Evolutionary conservation across 2,888 invertebrate species (phyloP).

Genomic region (Sesamia inferens): DNA sequence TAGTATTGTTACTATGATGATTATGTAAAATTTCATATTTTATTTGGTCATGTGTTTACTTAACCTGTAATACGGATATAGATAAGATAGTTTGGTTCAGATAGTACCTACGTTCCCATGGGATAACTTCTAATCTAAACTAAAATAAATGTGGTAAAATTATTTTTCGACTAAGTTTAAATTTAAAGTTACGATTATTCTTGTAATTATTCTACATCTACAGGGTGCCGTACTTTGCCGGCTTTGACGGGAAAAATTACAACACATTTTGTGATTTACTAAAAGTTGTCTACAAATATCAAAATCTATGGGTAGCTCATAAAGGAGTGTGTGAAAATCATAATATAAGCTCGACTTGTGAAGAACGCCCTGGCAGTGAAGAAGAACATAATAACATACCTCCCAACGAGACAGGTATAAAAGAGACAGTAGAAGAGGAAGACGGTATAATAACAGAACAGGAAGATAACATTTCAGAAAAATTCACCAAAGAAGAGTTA

Average conservation of each 20-base stretch:
- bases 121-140: no score
- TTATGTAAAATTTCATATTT: no score
- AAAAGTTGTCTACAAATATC: conserved; percentile 1
- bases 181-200: conserved; percentile 13
- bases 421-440: neutral
- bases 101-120: no score
- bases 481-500: neutral
- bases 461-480: neutral
- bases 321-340: conserved; percentile 30
- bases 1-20: no score
- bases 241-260: conserved; percentile 25
- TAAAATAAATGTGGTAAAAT: neutral
- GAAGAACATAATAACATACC: neutral
- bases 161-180: neutral
- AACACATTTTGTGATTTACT: conserved; percentile 24
- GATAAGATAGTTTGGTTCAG: no score
- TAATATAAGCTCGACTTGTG: conserved; percentile 24
- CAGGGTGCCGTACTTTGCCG: neutral
- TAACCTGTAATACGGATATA: no score
- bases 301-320: conserved; percentile 13
- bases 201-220: conserved; percentile 1
- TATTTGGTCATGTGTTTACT: no score
- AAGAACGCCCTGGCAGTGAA: neutral
- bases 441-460: neutral
- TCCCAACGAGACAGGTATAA: neutral